Conservation (phyloP, 2,797 vertebrate genomes). For the Phataginus tetradactyla region DNA sequence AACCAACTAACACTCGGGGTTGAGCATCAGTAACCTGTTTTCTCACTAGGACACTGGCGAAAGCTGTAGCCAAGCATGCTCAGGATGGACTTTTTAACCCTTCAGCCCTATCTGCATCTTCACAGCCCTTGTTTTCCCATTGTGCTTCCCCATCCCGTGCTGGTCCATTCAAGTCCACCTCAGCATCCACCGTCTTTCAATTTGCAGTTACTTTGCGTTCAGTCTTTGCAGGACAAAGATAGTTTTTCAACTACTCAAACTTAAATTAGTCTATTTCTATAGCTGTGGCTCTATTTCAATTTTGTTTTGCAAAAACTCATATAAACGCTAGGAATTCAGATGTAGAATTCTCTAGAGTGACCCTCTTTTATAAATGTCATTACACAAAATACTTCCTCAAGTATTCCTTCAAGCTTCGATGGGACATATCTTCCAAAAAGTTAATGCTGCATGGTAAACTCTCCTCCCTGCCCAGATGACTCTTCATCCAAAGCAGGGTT, state of each 20-base stretch:
- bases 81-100: background rate
- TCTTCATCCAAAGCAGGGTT: background rate
- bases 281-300: background rate
- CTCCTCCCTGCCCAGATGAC: background rate
- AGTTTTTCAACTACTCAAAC: background rate
- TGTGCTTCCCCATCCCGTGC: background rate
- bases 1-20: background rate
- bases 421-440: background rate
- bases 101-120: background rate
- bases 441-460: background rate
- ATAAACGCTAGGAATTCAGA: background rate
- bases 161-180: background rate
- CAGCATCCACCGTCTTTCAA: background rate
- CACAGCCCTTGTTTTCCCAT: background rate
- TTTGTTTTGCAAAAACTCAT: background rate
- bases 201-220: background rate
- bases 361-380: background rate
- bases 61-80: background rate
- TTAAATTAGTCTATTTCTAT: background rate
- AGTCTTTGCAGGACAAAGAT: background rate
- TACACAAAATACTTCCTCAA: background rate
- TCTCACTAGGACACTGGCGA: background rate
- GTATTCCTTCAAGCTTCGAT: background rate
- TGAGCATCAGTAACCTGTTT: background rate
- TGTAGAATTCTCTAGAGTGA: background rate